Conservation (phyloP, 2,888 invertebrate species). For the Hydrotaea cyrtoneurina region DNA sequence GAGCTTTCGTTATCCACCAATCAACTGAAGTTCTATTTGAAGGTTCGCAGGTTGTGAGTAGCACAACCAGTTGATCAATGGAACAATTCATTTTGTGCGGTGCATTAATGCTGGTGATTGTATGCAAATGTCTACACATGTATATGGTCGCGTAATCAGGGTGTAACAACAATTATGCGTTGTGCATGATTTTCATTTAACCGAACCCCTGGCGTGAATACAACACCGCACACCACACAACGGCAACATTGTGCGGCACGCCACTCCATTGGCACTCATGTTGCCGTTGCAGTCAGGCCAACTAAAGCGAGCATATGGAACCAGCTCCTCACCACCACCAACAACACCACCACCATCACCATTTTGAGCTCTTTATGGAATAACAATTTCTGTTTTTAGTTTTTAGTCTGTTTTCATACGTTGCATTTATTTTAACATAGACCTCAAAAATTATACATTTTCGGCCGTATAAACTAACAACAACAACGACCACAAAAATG, state of each 20-base stretch:
- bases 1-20: too few species aligned
- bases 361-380: constrained; percentile 8
- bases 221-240: constrained; percentile 44
- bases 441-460: constrained; percentile 46
- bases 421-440: constrained; percentile 49
- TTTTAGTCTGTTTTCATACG: constrained; percentile 25
- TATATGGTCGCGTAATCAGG: constrained; percentile 77
- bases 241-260: neutral
- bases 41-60: too few species aligned
- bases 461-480: neutral
- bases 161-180: constrained; percentile 78
- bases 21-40: too few species aligned
- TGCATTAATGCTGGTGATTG: neutral
- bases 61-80: too few species aligned
- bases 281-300: neutral
- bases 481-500: neutral
- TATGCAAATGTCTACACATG: constrained; percentile 15
- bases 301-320: constrained; percentile 3
- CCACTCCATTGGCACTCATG: neutral
- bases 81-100: too few species aligned
- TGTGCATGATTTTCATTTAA: constrained; percentile 71
- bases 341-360: neutral
- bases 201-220: constrained; percentile 53
- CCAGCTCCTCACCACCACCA: too few species aligned
- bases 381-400: constrained; percentile 13